A percentile compares a stretch with the other conserved stretches of the same genome.
phyloP scores from a whole-genome alignment of 2,888 invertebrate species.

The Kryphioiulus occultus region DNA sequence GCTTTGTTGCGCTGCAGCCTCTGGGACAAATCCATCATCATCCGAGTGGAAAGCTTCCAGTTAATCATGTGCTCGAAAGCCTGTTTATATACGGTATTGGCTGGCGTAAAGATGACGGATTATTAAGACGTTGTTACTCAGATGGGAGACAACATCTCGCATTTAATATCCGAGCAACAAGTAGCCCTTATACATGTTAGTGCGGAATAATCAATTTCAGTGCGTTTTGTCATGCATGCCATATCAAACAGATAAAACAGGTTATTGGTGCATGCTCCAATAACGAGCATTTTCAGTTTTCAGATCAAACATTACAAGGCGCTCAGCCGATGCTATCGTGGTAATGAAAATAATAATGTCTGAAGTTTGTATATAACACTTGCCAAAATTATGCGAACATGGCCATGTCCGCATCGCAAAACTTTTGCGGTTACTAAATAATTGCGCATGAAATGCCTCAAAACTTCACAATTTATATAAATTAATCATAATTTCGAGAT shows the following conservation, averaged over 20 bases:
- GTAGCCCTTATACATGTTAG: not conserved
- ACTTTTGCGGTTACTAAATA: not conserved
- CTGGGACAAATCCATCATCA: slow-evolving; percentile 35
- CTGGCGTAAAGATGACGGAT: slow-evolving; percentile 18
- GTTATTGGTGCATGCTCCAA: too few species aligned
- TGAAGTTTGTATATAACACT: not conserved
- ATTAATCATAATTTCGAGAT: slow-evolving; percentile 19
- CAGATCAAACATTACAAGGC: too few species aligned
- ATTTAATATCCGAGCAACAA: not conserved
- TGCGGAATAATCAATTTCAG: not conserved
- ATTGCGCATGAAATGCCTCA: not conserved
- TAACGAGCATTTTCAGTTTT: too few species aligned
- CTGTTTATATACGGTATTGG: not conserved
- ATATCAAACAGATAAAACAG: not conserved
- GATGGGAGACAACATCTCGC: not conserved
- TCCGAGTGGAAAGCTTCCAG: slow-evolving; percentile 29
- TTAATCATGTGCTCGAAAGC: slow-evolving; percentile 25
- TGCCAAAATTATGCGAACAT: not conserved
- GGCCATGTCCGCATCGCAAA: not conserved
- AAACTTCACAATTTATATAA: slow-evolving; percentile 6
- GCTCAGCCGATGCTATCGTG: not conserved
- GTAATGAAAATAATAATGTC: not conserved
- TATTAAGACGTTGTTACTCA: not conserved
- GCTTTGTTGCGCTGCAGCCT: not conserved
- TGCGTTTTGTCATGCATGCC: not conserved